These are phyloP conservation scores for Temnothorax rugatulus DNA, from an alignment of 2,888 invertebrate genomes.

Conservation along the genomic window DNA sequence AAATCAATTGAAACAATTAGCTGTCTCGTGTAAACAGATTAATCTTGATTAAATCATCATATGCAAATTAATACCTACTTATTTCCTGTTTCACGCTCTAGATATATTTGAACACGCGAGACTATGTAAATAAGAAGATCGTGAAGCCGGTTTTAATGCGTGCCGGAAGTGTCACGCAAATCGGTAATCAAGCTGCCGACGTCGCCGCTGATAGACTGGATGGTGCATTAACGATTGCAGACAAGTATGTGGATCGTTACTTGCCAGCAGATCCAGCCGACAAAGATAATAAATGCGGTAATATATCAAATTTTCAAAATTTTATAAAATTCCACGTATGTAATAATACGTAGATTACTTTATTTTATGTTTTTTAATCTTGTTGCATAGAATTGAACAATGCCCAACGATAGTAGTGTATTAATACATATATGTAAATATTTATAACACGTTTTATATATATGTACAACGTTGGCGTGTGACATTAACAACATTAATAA, in stretches of 20 bases:
- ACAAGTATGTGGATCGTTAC: conserved; percentile 94
- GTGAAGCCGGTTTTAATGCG: conserved; percentile 91
- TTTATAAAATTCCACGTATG: not conserved
- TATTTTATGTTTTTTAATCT: not conserved
- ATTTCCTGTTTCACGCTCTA: conserved; percentile 82
- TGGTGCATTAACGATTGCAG: conserved; percentile 92
- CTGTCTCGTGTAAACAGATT: not conserved
- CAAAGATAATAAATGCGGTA: conserved; percentile 88
- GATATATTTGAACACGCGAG: conserved; percentile 94
- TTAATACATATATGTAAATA: not conserved
- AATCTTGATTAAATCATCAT: not conserved
- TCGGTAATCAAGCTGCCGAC: conserved; percentile 91
- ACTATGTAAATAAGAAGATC: conserved; percentile 90
- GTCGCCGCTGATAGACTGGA: conserved; percentile 92
- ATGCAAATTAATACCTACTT: not conserved
- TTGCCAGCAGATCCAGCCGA: conserved; percentile 90
- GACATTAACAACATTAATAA: not conserved
- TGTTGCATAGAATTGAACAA: not conserved
- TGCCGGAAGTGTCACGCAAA: conserved; percentile 94
- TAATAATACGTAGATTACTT: not conserved
- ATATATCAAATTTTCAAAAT: not conserved
- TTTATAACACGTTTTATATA: too few species aligned
- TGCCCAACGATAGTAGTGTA: not conserved
- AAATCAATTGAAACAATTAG: not conserved
- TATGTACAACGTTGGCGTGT: too few species aligned